Evolutionary conservation across 2,113 vertebrate species (phyloP), one percentile per base, ranked within the genome.

Genomic region (Eleginops maclovinus): DNA sequence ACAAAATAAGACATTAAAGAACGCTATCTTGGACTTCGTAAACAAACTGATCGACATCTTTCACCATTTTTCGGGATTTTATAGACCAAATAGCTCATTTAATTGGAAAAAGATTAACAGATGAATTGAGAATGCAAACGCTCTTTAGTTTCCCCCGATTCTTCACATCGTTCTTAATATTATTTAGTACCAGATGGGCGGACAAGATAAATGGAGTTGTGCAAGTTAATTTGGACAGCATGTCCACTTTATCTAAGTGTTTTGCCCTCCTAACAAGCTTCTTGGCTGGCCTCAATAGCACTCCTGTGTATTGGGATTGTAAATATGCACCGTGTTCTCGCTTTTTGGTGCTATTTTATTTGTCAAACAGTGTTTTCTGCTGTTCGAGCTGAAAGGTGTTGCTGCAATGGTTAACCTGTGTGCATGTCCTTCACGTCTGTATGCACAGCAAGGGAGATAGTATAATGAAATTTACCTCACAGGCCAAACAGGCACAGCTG

Each of bases 401-500:
- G 54, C 21, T 66, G 62, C 54, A 54, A 55, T 8, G 72, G 66
- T 71, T 63, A 24, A 58, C 79, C 40, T 58, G 72, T 72, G 64
- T 75, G 54, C 68, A 22, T 72, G 82, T 88, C 83, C 70, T 83
- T 90, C 75, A 85, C 67, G 54, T 83, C 77, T 49, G 64, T 44
- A 54, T 74, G 68, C 72, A 77, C 86, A 85, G 47, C 70, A 41
- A 62, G 70, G 80, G 85, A 87, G 55, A 61, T 36, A 31, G 66
- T 85, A 70, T 84, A 82, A 90, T 88, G 84, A 87, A 76, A 81
- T 88, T 85, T 83, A 49, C 69, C 86, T 85, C 84, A 63, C 62
- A 86, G 81, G 87, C 90, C 75, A 81, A 89, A 90, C 82, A 85
- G 82, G 83, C 19, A 19, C 87, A 83, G 86, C 79, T 87, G 87